A percentile compares a stretch with the other conserved stretches of the same genome.
phyloP scores from a whole-genome alignment of 2,888 invertebrate genomes.

The Hedya salicella region DNA sequence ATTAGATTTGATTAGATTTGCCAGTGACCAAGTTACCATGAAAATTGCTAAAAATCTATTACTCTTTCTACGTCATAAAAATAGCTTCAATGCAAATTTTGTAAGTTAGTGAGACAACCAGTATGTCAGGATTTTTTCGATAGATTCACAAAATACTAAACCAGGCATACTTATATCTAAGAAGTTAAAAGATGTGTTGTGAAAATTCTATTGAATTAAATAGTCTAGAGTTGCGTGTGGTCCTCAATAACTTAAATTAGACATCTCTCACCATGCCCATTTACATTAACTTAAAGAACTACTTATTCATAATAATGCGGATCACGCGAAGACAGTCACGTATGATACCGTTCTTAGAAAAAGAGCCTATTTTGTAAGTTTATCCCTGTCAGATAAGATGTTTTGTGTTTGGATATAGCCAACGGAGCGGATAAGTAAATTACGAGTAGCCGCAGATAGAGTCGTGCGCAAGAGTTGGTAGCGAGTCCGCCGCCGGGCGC shows the following conservation, averaged over 20 bases:
- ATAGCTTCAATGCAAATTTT: too few relatives aligned
- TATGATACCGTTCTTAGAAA: neutral
- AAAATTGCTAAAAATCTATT: too few relatives aligned
- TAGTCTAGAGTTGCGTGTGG: too few relatives aligned
- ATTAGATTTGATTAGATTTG: too few relatives aligned
- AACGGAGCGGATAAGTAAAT: constrained; percentile 46
- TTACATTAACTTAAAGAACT: constrained; percentile 12
- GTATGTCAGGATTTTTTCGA: too few relatives aligned
- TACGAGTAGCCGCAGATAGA: constrained; percentile 29
- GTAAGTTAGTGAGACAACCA: too few relatives aligned
- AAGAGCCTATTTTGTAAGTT: neutral
- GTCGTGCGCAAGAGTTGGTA: constrained; percentile 42
- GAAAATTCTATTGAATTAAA: too few relatives aligned
- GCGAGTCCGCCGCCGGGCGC: constrained; percentile 39
- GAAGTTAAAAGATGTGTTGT: too few relatives aligned
- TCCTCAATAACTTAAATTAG: constrained; percentile 1
- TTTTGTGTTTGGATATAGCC: constrained; percentile 8
- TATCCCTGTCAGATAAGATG: neutral
- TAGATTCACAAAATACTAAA: too few relatives aligned
- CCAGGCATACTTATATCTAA: too few relatives aligned
- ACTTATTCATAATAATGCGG: constrained; percentile 2
- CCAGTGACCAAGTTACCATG: too few relatives aligned
- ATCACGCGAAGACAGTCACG: constrained; percentile 8
- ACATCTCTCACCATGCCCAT: neutral
- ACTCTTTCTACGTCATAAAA: too few relatives aligned